Conservation (phyloP, 2,113 vertebrate genomes). For the Petrocephalus zakoni region DNA sequence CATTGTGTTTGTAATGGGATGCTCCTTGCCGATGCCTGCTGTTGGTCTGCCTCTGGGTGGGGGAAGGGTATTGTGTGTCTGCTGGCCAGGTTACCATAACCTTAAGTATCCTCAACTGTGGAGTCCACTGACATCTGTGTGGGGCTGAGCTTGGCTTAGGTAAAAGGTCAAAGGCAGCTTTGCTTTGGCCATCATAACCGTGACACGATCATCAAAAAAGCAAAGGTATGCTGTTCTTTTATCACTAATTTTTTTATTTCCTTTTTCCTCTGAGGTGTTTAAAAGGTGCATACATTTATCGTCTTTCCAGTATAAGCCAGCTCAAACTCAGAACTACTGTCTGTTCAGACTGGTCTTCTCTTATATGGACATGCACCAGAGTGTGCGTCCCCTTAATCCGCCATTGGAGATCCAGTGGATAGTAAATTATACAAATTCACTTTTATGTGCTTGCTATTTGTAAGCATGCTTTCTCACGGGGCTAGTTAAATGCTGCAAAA, state of each 20-base stretch:
- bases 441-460: not conserved
- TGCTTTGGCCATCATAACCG: not conserved
- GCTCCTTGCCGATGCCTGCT: constrained; percentile 25
- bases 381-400: not conserved
- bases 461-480: not conserved
- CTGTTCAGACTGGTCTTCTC: not conserved
- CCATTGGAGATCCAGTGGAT: not conserved
- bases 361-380: not conserved
- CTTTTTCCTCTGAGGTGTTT: not conserved
- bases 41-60: constrained; percentile 33
- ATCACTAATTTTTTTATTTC: not conserved
- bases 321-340: not conserved
- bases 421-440: not conserved
- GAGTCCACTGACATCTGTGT: not conserved
- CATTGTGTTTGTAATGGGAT: constrained; percentile 54
- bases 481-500: not conserved
- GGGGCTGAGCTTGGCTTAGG: constrained; percentile 33
- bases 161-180: not conserved
- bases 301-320: not conserved
- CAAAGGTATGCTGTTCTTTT: not conserved
- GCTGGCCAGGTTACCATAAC: constrained; percentile 38
- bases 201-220: not conserved
- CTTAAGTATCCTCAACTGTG: not conserved
- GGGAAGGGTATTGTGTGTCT: constrained; percentile 33
- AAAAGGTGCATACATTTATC: not conserved